Evolutionary conservation across 1,140 invertebrate species (phyloP), one percentile per base, ranked within the genome.

Genomic region (Aethina tumida): DNA sequence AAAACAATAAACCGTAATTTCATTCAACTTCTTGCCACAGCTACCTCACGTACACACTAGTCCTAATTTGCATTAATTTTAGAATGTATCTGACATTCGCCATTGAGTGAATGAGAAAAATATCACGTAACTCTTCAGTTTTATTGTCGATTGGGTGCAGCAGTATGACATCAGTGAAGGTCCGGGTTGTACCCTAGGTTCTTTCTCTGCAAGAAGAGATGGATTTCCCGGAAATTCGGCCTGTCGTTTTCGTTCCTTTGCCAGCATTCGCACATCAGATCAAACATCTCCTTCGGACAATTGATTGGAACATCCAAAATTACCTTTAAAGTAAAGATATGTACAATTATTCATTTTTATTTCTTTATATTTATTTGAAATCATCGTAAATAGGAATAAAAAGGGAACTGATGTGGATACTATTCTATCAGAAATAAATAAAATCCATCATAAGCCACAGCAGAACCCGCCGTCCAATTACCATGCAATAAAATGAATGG

Each of bases 241-340:
- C 90, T 64, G 20, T 83, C 79, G 18, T 67, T 63, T 28, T 84
- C 82, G 46, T 84, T 77, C 6, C 81, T 65, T 38, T 84, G 75
- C 90, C 90, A 96, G 60, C 90, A 94, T 53, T 90, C 86, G 19
- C 75, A 64, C 85, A 94, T 92, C 24, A 93, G 64, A 54, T 91
- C 86, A 65, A 86, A 90, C 26, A 92, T 73, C 59, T 90, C 86
- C 50, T 84, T 77, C 3, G 86, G 84, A 39, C 82, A 84, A 37
- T 74, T 83, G 49, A 81, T 74, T 15, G 87, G 88, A 38, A 81
- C 70, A 2, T 79, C 77, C 9, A 88, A 70, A 31, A 74, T 70
- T 41, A 75, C 68, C 75, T 81, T 68, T 8, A 65, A 61, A 47
- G n/a, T n/a, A n/a, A n/a, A n/a, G n/a, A n/a, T n/a, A n/a, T n/a